These are phyloP conservation scores for Diorhabda elongata DNA, from an alignment of 1,140 invertebrate genomes.

Conservation along the genomic window DNA sequence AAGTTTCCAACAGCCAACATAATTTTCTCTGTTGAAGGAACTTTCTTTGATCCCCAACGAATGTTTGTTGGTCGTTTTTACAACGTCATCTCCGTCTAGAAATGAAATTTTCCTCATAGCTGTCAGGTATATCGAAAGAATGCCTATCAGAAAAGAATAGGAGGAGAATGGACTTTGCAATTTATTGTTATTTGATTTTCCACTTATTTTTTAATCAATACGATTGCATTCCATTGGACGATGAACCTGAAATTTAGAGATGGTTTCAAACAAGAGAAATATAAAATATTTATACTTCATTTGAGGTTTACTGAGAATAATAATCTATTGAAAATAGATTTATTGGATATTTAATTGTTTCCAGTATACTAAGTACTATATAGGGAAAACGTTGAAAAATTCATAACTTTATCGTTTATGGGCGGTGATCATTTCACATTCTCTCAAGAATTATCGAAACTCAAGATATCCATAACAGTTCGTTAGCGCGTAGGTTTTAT, in stretches of 20 bases:
- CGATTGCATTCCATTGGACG: background rate
- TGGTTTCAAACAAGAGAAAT: background rate
- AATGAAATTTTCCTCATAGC: constrained; percentile 2
- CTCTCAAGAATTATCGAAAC: too few relatives aligned
- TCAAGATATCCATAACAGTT: too few relatives aligned
- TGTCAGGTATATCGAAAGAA: constrained; percentile 1
- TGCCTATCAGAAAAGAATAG: background rate
- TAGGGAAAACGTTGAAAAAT: too few relatives aligned
- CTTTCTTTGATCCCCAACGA: background rate
- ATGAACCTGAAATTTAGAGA: background rate
- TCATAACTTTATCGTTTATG: too few relatives aligned
- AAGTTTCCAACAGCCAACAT: background rate
- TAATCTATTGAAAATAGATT: background rate
- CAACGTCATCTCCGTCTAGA: constrained; percentile 1
- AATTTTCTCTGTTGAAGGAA: background rate
- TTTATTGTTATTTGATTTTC: constrained; percentile 3
- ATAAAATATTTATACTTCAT: background rate
- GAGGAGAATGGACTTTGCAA: background rate
- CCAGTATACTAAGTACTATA: too few relatives aligned
- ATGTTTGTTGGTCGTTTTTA: constrained; percentile 2
- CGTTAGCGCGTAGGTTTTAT: too few relatives aligned
- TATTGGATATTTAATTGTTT: too few relatives aligned
- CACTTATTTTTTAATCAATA: constrained; percentile 3
- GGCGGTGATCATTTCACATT: too few relatives aligned
- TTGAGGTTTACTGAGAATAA: background rate